These are phyloP conservation scores for Holacanthella duospinosa DNA, from an alignment of 2,888 invertebrate genomes.

Conservation along the genomic window DNA sequence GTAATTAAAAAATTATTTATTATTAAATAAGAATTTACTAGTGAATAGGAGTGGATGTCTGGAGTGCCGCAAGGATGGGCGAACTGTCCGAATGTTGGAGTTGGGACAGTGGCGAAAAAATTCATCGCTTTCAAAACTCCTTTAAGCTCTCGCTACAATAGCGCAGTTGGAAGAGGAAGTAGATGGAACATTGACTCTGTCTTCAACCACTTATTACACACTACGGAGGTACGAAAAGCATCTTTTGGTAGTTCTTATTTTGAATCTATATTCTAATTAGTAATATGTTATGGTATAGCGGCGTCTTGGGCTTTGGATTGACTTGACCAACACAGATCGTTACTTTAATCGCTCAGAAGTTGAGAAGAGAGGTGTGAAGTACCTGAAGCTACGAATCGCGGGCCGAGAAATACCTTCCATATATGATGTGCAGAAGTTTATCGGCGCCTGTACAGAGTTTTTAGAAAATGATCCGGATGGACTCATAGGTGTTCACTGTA, in stretches of 20 bases:
- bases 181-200: not conserved
- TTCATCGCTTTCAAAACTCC: conserved; percentile 2
- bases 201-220: not conserved
- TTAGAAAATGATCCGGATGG: conserved; percentile 68
- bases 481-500: conserved; percentile 78
- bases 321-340: conserved; percentile 85
- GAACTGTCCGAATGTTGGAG: not conserved
- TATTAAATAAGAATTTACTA: too few relatives aligned
- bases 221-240: too few relatives aligned
- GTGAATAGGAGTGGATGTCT: too few relatives aligned
- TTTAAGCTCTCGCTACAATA: not conserved
- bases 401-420: conserved; percentile 85
- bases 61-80: too few relatives aligned
- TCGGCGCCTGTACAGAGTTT: conserved; percentile 66
- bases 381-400: conserved; percentile 77
- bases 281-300: too few relatives aligned
- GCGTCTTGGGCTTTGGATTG: conserved; percentile 82
- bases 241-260: too few relatives aligned
- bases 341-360: conserved; percentile 77
- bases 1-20: too few relatives aligned
- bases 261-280: too few relatives aligned
- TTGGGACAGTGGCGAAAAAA: not conserved
- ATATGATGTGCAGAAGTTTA: conserved; percentile 49
- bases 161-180: not conserved
- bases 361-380: conserved; percentile 64